phyloP scores from a whole-genome alignment of 2,888 invertebrate genomes.

The Microplitis manilae region DNA sequence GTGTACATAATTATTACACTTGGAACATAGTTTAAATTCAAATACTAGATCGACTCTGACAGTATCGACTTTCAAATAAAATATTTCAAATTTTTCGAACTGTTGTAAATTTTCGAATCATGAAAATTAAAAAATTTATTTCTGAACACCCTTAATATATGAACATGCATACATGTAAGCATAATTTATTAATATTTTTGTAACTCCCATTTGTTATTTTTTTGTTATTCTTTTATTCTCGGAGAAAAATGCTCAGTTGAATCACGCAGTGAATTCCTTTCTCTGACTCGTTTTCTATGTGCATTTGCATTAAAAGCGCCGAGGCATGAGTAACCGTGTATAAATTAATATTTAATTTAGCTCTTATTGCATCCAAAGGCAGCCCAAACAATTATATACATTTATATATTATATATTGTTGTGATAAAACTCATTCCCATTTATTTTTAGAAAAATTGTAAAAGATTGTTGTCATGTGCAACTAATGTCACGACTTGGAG shows the following conservation, averaged over 20 bases:
- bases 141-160: no score
- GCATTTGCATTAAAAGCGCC: conserved; percentile 37
- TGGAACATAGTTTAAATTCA: no score
- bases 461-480: neutral
- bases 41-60: no score
- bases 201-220: neutral
- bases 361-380: conserved; percentile 30
- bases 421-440: neutral
- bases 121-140: no score
- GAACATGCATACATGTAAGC: no score
- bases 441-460: neutral
- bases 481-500: conserved; percentile 2
- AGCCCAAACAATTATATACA: conserved; percentile 17
- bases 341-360: conserved; percentile 39
- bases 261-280: conserved; percentile 26
- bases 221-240: neutral
- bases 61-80: no score
- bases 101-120: no score
- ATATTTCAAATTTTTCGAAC: no score
- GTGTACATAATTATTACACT: no score
- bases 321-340: conserved; percentile 34
- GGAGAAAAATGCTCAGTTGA: neutral
- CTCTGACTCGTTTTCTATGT: conserved; percentile 1
- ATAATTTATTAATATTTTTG: neutral
- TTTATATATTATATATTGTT: neutral